Evolutionary conservation across 1,140 invertebrate species (phyloP), one percentile per base, ranked within the genome.

Genomic region (Cotesia vestalis): DNA sequence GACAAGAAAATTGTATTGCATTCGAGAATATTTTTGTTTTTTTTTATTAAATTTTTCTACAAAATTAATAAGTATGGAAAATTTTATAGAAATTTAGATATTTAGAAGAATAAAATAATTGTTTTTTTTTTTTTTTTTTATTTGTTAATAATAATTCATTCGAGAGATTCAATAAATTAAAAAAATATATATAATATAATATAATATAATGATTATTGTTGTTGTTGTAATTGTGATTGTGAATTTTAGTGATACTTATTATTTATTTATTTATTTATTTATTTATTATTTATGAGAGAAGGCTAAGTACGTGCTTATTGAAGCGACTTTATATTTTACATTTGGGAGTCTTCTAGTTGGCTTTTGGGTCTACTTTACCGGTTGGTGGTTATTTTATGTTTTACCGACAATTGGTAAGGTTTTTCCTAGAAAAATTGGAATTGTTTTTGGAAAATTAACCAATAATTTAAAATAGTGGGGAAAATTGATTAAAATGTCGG

Each of bases 111-210:
- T n/a, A n/a, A n/a, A n/a, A n/a, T n/a, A n/a, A n/a, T n/a, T n/a
- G n/a, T n/a, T n/a, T n/a, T n/a, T n/a, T n/a, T n/a, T n/a, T 62
- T 66, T 20, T 14, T 62, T 70, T 52, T 52, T 62, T 62, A n/a
- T 70, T 11, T 51, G 4, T 14, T 59, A 46, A 6, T 9, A 46
- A 46, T 11, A 27, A 27, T 27, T 27, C 27, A 27, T 27, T 27
- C 27, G 27, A 27, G 40, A 46, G 40, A 46, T 46, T 46, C 40
- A 46, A 46, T 46, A 46, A 46, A 46, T 57, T 12, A n/a, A 57
- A 17, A 57, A 57, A 57, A 57, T 12, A 57, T 57, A 57, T 14
- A 11, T 55, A 55, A 11, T 55, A 11, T 55, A 14, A 12, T 55
- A 17, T 17, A 27, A 27, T 40, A 40, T 40, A 40, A 40, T 40